A percentile compares a stretch with the other conserved stretches of the same genome.
Conservation (phyloP, 2,113 vertebrate species). For the Eurypyga helias region DNA sequence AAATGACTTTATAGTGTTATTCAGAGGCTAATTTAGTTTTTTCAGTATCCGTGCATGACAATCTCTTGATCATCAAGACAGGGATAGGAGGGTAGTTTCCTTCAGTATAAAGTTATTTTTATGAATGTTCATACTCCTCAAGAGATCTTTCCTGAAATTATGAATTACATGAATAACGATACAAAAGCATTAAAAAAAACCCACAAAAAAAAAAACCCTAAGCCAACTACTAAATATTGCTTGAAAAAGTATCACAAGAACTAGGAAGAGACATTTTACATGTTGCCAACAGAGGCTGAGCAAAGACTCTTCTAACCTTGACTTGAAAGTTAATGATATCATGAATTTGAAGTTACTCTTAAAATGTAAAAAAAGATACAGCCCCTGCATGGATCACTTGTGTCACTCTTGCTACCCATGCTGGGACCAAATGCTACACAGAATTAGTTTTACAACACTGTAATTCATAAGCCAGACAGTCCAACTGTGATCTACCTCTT, state of each 20-base stretch:
- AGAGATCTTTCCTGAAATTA: not conserved
- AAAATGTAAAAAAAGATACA: not conserved
- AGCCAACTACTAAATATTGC: not conserved
- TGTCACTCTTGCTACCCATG: slow-evolving; percentile 27
- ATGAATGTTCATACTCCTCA: not conserved
- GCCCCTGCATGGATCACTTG: slow-evolving; percentile 10
- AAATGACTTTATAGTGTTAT: not conserved
- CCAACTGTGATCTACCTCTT: slow-evolving; percentile 16
- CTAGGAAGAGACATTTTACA: not conserved
- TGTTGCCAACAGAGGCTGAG: not conserved
- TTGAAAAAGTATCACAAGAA: not conserved
- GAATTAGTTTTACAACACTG: slow-evolving; percentile 15
- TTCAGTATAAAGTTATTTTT: not conserved
- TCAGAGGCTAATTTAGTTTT: not conserved
- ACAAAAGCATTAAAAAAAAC: not conserved
- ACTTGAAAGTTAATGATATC: slow-evolving; percentile 5
- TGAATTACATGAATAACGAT: not conserved
- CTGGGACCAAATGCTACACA: slow-evolving; percentile 33
- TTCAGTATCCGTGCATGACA: not conserved
- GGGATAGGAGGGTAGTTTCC: not conserved
- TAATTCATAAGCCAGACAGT: slow-evolving; percentile 27
- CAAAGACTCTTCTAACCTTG: not conserved
- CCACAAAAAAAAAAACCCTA: no score
- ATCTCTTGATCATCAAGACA: not conserved
- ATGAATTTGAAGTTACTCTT: not conserved